phyloP scores from a whole-genome alignment of 92 coral and sea anemone species.

The Parazoanthus atlanticus region DNA sequence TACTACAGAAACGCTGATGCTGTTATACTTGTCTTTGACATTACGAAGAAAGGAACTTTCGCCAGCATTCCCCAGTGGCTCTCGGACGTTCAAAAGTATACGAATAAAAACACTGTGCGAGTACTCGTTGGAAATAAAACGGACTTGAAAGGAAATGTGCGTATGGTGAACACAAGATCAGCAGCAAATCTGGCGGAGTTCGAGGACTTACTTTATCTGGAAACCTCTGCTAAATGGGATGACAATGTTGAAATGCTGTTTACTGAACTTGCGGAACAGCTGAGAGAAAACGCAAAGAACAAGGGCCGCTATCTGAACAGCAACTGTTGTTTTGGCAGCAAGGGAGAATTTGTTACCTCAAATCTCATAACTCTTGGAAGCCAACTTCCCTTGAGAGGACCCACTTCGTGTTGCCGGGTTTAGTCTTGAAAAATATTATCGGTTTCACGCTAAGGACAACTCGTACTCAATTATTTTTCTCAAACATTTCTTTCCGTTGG shows the following conservation, averaged over 20 bases:
- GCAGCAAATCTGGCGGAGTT: conserved; percentile 98
- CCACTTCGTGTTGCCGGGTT: conserved; percentile 55
- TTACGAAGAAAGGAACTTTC: conserved; percentile 93
- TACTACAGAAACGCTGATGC: conserved; percentile 98
- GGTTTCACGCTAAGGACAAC: not conserved
- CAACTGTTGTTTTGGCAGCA: conserved; percentile 35
- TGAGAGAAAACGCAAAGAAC: conserved; percentile 87
- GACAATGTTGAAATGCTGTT: conserved; percentile 90
- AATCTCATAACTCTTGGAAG: conserved; percentile 61
- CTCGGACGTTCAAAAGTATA: conserved; percentile 83
- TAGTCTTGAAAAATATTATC: conserved; percentile 12
- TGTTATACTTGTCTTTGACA: conserved; percentile 93
- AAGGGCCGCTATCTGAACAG: conserved; percentile 48
- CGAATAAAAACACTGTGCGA: conserved; percentile 76
- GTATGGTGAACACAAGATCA: conserved; percentile 92
- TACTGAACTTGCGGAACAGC: conserved; percentile 92
- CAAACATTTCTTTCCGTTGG: conserved; percentile 23
- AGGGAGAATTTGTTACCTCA: conserved; percentile 49
- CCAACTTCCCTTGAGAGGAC: conserved; percentile 56
- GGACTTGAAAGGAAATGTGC: conserved; percentile 87
- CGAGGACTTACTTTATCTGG: conserved; percentile 91
- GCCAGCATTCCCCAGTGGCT: conserved; percentile 99
- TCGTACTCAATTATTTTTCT: not conserved
- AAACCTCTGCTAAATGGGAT: conserved; percentile 98
- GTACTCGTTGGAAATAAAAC: conserved; percentile 98